phyloP scores from a whole-genome alignment of 2,888 invertebrate species.

The Cyclophora albipunctata region DNA sequence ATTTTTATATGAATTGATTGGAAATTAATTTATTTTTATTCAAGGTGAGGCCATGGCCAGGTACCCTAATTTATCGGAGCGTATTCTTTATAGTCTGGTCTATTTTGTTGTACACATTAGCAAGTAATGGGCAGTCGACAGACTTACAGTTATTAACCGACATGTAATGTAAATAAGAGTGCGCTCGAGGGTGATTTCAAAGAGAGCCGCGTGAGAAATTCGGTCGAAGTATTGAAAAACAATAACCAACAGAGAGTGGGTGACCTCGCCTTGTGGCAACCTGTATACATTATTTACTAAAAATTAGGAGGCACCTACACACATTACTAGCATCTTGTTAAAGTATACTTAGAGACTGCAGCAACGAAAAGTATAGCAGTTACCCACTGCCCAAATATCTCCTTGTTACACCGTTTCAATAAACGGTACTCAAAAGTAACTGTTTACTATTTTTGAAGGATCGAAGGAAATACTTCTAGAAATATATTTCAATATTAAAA shows the following conservation, averaged over 20 bases:
- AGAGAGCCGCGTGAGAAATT: slow-evolving; percentile 49
- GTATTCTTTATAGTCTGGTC: slow-evolving; percentile 38
- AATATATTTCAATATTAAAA: too few species aligned
- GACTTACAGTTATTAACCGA: slow-evolving; percentile 56
- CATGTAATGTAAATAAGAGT: slow-evolving; percentile 55
- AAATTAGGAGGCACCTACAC: slow-evolving; percentile 14
- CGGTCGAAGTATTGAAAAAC: slow-evolving; percentile 48
- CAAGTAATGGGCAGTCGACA: slow-evolving; percentile 58
- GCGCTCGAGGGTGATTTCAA: slow-evolving; percentile 53
- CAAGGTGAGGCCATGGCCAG: slow-evolving; percentile 10
- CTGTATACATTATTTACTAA: slow-evolving; percentile 26
- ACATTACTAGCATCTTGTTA: too few species aligned
- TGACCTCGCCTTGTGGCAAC: slow-evolving; percentile 33
- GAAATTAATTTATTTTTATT: slow-evolving; percentile 3
- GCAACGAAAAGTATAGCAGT: too few species aligned
- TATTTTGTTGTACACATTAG: slow-evolving; percentile 52
- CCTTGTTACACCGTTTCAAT: too few species aligned
- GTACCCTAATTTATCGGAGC: slow-evolving; percentile 16
- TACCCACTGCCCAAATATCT: too few species aligned
- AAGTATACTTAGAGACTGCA: too few species aligned
- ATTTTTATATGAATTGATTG: background rate
- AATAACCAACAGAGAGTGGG: slow-evolving; percentile 45
- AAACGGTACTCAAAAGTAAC: too few species aligned
- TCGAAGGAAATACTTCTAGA: too few species aligned
- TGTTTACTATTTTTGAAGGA: too few species aligned